Conservation (phyloP, 1,140 invertebrate genomes). For the Caenorhabditis inopinata region DNA sequence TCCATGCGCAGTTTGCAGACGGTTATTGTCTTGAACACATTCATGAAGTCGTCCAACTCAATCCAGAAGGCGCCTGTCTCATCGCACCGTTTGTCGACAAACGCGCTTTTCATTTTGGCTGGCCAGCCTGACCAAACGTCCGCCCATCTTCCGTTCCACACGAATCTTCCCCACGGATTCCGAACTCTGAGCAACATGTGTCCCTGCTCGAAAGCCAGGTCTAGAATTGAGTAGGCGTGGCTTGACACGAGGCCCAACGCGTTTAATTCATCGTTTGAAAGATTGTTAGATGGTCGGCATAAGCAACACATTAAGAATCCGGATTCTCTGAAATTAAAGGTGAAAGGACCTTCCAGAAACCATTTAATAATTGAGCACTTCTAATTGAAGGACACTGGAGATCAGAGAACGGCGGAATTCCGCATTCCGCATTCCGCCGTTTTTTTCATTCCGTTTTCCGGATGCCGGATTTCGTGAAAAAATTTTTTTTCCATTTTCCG, state of each 20-base stretch:
- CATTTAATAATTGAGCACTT: too few species aligned
- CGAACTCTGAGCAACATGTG: conserved; percentile 77
- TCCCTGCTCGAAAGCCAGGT: conserved; percentile 74
- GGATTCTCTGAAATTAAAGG: conserved; percentile 51
- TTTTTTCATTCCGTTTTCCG: too few species aligned
- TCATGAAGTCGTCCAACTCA: conserved; percentile 80
- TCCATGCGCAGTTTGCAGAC: conserved; percentile 85
- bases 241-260: conserved; percentile 82
- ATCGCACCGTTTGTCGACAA: conserved; percentile 76
- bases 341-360: too few species aligned
- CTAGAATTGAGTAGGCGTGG: conserved; percentile 95
- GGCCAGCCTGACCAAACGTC: conserved; percentile 85
- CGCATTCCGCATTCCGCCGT: too few species aligned
- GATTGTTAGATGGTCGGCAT: conserved; percentile 72
- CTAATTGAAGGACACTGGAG: too few species aligned
- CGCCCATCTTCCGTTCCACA: conserved; percentile 94
- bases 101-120: conserved; percentile 73
- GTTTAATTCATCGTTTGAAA: conserved; percentile 77
- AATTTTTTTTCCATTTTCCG: too few species aligned
- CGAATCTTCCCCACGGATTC: conserved; percentile 97
- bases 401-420: too few species aligned
- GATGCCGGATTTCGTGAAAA: too few species aligned
- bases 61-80: conserved; percentile 96
- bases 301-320: conserved; percentile 91
- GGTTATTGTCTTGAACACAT: conserved; percentile 95